Evolutionary conservation across 1,140 invertebrate genomes (phyloP).

Genomic region (Asbolus verrucosus): DNA sequence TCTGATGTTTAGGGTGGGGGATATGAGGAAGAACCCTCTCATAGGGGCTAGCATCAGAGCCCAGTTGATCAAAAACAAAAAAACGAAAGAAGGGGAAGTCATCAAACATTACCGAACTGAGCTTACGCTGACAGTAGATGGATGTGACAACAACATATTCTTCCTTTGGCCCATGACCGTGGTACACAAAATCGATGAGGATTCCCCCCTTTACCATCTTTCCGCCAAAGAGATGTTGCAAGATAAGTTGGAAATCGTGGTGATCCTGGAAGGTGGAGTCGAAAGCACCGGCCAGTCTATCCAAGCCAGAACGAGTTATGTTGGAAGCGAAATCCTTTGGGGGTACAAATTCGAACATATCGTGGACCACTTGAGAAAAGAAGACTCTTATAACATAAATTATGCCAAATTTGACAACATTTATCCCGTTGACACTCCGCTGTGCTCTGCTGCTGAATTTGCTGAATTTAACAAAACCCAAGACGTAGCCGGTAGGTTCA

Average conservation of each 20-base stretch:
- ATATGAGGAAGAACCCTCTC: constrained; percentile 98
- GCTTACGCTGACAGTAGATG: constrained; percentile 69
- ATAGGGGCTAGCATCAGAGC: constrained; percentile 93
- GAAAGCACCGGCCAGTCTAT: constrained; percentile 61
- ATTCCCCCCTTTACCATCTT: constrained; percentile 87
- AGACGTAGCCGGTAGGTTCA: background rate
- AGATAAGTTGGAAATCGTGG: constrained; percentile 94
- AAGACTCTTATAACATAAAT: constrained; percentile 94
- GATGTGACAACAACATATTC: constrained; percentile 81
- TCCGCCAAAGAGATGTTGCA: constrained; percentile 87
- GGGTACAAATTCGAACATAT: constrained; percentile 92
- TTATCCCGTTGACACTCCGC: constrained; percentile 84
- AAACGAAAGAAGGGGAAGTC: constrained; percentile 90
- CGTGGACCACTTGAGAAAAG: constrained; percentile 91
- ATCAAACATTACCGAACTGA: constrained; percentile 85
- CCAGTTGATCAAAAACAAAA: constrained; percentile 89
- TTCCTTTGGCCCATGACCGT: constrained; percentile 95
- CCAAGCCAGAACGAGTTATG: constrained; percentile 79
- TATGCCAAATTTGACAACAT: constrained; percentile 88
- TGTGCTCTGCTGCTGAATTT: constrained; percentile 84
- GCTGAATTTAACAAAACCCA: constrained; percentile 20
- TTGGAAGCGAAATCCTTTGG: constrained; percentile 90
- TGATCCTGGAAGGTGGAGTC: constrained; percentile 91
- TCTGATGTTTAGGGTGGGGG: constrained; percentile 96
- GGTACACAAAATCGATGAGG: constrained; percentile 82